Evolutionary conservation across 2,888 invertebrate species (phyloP).

Genomic region (Calliphora vomitoria): DNA sequence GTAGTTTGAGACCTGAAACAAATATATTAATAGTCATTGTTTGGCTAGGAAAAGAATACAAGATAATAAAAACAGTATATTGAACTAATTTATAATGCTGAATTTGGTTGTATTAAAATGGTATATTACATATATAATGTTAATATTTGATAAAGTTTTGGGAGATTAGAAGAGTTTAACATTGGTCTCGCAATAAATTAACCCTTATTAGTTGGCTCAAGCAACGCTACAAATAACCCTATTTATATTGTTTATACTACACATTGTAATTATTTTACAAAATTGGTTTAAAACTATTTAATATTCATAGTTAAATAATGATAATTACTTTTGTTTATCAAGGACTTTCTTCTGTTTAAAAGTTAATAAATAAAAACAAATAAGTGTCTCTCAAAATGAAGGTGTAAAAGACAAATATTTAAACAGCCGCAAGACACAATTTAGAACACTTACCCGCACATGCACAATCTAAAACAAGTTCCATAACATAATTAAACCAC

Average conservation of each 20-base stretch:
- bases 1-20: no score
- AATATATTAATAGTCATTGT: background rate
- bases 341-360: background rate
- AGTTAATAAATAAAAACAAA: constrained; percentile 19
- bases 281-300: background rate
- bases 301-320: background rate
- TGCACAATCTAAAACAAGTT: background rate
- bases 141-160: no score
- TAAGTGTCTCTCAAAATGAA: constrained; percentile 1
- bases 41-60: background rate
- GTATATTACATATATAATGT: no score
- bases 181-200: no score
- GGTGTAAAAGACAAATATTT: constrained; percentile 14
- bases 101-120: no score
- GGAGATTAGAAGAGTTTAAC: no score
- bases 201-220: no score
- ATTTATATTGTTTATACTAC: no score
- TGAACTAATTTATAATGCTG: no score
- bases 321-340: constrained; percentile 11
- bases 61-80: no score
- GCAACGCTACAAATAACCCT: no score
- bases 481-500: constrained; percentile 46
- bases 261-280: background rate
- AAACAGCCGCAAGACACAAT: constrained; percentile 13
- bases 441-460: background rate